Percentiles rank a stretch among this genome's conserved stretches.
Conservation (phyloP, 2,888 invertebrate genomes). For the Meiosimyza decipiens region DNA sequence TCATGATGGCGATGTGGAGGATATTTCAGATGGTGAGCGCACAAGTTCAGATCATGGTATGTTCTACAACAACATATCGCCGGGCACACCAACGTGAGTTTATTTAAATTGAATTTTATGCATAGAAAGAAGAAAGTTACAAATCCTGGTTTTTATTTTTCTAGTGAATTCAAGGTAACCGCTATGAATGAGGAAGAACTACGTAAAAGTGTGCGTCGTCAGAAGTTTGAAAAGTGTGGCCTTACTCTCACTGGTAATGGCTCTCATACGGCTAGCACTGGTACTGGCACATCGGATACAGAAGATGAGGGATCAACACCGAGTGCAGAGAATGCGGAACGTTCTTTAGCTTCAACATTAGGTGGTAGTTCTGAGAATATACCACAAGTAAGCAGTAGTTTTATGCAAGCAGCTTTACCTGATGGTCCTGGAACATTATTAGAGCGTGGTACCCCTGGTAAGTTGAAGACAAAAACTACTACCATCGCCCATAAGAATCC, state of each 20-base stretch:
- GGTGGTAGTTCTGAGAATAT: constrained; percentile 79
- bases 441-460: constrained; percentile 65
- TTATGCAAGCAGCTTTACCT: constrained; percentile 64
- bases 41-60: constrained; percentile 81
- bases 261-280: constrained; percentile 68
- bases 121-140: not conserved
- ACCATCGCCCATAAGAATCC: too few relatives aligned
- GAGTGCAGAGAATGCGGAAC: constrained; percentile 83
- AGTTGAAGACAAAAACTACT: constrained; percentile 33
- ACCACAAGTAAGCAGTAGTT: constrained; percentile 62
- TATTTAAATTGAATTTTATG: not conserved
- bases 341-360: constrained; percentile 73
- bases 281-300: constrained; percentile 80
- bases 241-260: constrained; percentile 64
- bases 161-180: constrained; percentile 85
- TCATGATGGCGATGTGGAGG: constrained; percentile 87
- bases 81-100: constrained; percentile 67
- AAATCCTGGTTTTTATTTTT: constrained; percentile 42
- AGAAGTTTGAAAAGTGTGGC: constrained; percentile 72
- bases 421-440: constrained; percentile 64
- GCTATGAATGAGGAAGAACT: constrained; percentile 89
- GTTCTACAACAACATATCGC: constrained; percentile 74
- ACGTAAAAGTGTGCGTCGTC: constrained; percentile 78
- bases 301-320: constrained; percentile 83
- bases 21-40: constrained; percentile 84